Evolutionary conservation across 2,797 vertebrate genomes (phyloP), one percentile per base, ranked within the genome.

Genomic region (Lagocephalus sceleratus): DNA sequence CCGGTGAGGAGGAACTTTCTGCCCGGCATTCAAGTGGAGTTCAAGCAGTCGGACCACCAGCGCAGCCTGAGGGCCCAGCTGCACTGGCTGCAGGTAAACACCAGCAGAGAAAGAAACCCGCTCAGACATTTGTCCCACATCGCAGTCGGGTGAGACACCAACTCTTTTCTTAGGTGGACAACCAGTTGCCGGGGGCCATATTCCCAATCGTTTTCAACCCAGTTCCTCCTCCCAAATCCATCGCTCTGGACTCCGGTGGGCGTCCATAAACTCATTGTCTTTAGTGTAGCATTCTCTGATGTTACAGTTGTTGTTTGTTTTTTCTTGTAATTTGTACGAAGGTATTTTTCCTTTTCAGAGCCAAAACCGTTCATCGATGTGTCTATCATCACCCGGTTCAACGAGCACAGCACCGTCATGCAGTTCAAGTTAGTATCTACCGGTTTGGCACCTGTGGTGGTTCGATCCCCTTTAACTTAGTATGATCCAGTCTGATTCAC

Each of bases 151-250:
- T 35, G 32, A 35, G 32, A 10, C 11, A 7, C 29, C 32, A 32
- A 10, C 32, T 12, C 5, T 2, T 2, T 35, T 14, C 32, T 0
- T 60, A 99, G 97, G 90, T 99, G 66, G 97, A 99, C 82, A 97
- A 95, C 82, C 97, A 99, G 22, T 86, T 99, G 47, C 90, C 93
- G 5, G 96, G 95, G 21, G 93, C 94, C 0, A 91, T 98, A 78
- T 99, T 99, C 69, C 95, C 97, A 59, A 94, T 95, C 35, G 91
- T 94, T 2, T 99, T 99, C 85, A 93, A 99, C 60, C 97, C 97
- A 0, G 97, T 99, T 21, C 88, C 92, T 43, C 97, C 95, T 80
- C 97, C 97, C 5, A 99, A 95, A 73, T 98, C 97, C 0, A 90
- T 99, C 61, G 95, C 94, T 73, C 84, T 95, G 76, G 97, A 99